Base-by-base conservation (phyloP, 2,888 invertebrate genomes). In the Girardia tigrina region DNA sequence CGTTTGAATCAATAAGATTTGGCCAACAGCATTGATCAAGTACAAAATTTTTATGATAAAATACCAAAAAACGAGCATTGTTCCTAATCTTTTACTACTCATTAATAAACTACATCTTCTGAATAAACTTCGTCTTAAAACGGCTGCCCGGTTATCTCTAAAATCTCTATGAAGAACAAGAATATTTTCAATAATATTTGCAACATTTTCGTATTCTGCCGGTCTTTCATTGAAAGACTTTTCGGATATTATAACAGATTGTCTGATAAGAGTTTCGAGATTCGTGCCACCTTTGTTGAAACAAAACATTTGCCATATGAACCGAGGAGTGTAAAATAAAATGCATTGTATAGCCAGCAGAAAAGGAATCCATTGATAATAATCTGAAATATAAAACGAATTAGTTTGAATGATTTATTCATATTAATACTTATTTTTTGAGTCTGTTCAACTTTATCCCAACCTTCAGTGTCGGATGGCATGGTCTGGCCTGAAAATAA, bases 321-420 rank as follows among this genome's bases (percentile, higher is more conserved):
- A 28, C 4, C 29, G 14, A 6, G 75, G 75, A n/a, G 75, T 36
- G 29, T 75, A 75, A 29, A 75, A 75, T 27, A 75, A 23, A 1
- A 75, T 29, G 36, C 29, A 29, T 26, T 75, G 75, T 26, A 75
- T 16, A 28, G 74, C 75, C 29, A 75, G 75, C 26, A 75, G 26
- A 42, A 75, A 75, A 1, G 75, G 75, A 2, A 75, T 27, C 75
- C 75, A 75, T 29, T 75, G 75, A 26, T 75, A 75, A 27, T 75
- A 75, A 23, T 29, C 75, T 75, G 42, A 42, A 73, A 56, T 56
- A 6, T 12, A 8, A 20, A 2, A 2, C 6, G 2, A 56, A n/a
- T n/a, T 8, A 4, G 23, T 23, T 6, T 2, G 23, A 4, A 56
- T 56, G 23, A 12, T 2, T 4, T 2, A 20, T 12, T 12, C 23